Percentiles rank a stretch among this genome's conserved stretches.
Conservation (phyloP, 2,888 invertebrate species). For the Diarsia brunnea region DNA sequence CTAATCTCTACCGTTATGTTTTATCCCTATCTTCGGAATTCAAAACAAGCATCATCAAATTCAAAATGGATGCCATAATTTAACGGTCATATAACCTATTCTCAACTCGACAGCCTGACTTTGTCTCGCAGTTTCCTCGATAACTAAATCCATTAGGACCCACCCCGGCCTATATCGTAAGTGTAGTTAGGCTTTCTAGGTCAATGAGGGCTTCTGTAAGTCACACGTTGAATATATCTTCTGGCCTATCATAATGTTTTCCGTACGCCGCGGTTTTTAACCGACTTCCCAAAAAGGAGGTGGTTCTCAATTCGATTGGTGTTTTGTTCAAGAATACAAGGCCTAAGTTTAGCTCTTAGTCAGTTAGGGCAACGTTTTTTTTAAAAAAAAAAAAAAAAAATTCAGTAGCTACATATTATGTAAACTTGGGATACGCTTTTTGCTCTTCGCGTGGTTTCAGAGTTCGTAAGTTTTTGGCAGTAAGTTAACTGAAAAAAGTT, state of each 20-base stretch:
- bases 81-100: slow-evolving; percentile 32
- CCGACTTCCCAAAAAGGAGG: no score
- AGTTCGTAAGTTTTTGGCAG: neutral
- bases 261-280: neutral
- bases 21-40: slow-evolving; percentile 21
- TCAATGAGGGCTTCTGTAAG: slow-evolving; percentile 63
- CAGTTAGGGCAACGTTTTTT: no score
- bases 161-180: slow-evolving; percentile 61
- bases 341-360: neutral
- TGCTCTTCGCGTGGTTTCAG: neutral
- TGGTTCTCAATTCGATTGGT: no score
- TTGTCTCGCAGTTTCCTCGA: slow-evolving; percentile 40
- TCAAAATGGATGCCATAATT: slow-evolving; percentile 36
- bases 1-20: neutral
- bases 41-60: slow-evolving; percentile 11
- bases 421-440: slow-evolving; percentile 4
- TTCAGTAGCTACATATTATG: slow-evolving; percentile 1
- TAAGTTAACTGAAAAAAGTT: neutral
- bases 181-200: slow-evolving; percentile 62
- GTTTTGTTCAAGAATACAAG: slow-evolving; percentile 22
- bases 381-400: no score
- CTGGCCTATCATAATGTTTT: slow-evolving; percentile 42
- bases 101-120: slow-evolving; percentile 24
- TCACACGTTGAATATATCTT: slow-evolving; percentile 50
- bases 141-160: slow-evolving; percentile 62